These are phyloP conservation scores for Mamestra configurata DNA, from an alignment of 1,140 invertebrate genomes.

Conservation along the genomic window DNA sequence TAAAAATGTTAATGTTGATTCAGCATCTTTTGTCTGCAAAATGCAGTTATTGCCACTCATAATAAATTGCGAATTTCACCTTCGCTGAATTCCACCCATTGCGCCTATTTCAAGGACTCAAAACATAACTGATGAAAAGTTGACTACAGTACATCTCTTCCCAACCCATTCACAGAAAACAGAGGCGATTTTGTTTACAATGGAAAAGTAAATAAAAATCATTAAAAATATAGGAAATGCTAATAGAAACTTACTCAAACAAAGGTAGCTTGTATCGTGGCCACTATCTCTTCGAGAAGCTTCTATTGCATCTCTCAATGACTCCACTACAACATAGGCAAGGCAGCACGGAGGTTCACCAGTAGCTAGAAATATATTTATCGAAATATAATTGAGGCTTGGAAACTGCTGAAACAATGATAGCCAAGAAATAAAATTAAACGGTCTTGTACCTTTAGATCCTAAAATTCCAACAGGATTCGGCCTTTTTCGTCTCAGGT, in stretches of 20 bases:
- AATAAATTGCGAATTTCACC: no score
- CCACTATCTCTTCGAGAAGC: slow-evolving; percentile 89
- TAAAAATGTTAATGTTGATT: background rate
- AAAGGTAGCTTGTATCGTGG: slow-evolving; percentile 39
- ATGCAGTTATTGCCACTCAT: background rate
- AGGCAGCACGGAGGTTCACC: slow-evolving; percentile 94
- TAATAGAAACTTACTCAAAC: slow-evolving; percentile 17
- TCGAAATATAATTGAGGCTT: background rate
- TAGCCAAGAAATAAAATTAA: background rate
- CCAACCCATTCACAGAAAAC: no score
- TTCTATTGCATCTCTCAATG: slow-evolving; percentile 91
- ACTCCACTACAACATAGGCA: slow-evolving; percentile 90
- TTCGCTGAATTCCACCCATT: no score
- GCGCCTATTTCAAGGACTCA: no score
- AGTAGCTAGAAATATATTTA: slow-evolving; percentile 88
- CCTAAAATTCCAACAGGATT: slow-evolving; percentile 92
- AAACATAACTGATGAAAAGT: no score
- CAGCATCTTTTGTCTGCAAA: background rate
- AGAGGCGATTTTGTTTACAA: no score
- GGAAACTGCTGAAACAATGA: background rate
- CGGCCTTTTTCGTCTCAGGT: slow-evolving; percentile 90
- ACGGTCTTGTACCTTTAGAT: slow-evolving; percentile 90
- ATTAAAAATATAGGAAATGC: background rate
- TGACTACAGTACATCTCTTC: no score
- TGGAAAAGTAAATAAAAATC: no score